phyloP scores from a whole-genome alignment of 1,140 invertebrate species.

The Fopius arisanus region DNA sequence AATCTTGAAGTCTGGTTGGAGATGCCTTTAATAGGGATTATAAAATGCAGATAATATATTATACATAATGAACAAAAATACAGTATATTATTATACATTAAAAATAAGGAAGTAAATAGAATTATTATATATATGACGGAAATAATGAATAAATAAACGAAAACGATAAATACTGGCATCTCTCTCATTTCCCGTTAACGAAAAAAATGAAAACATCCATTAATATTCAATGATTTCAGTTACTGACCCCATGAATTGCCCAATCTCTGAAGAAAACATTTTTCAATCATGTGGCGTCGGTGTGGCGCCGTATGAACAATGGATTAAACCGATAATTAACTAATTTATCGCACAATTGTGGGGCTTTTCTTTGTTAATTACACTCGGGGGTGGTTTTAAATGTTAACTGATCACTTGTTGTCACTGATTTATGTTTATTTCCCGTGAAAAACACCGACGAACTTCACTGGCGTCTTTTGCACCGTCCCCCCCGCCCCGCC shows the following conservation, averaged over 20 bases:
- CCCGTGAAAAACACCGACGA: too few species aligned
- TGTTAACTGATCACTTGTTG: too few species aligned
- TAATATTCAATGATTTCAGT: neutral
- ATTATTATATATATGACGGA: conserved; percentile 61
- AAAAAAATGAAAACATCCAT: neutral
- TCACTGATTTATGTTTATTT: too few species aligned
- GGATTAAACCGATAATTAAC: too few species aligned
- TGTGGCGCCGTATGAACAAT: conserved; percentile 15
- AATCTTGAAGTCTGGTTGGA: conserved; percentile 65
- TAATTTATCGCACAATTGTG: too few species aligned
- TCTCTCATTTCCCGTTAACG: too few species aligned
- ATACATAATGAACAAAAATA: conserved; percentile 64
- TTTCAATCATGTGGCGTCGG: neutral
- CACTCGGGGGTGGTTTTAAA: too few species aligned
- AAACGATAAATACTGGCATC: conserved; percentile 51
- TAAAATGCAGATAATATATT: conserved; percentile 66
- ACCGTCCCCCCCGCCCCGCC: too few species aligned
- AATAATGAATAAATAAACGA: conserved; percentile 65
- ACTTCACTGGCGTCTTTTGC: too few species aligned
- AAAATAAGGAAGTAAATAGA: conserved; percentile 60
- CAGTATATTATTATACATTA: conserved; percentile 65
- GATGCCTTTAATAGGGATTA: conserved; percentile 66
- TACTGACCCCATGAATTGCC: neutral
- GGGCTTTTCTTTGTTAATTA: too few species aligned
- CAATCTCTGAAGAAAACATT: neutral